Percentiles rank a stretch among this genome's conserved stretches.
Conservation (phyloP, 2,888 invertebrate genomes). For the Meloe dianella region DNA sequence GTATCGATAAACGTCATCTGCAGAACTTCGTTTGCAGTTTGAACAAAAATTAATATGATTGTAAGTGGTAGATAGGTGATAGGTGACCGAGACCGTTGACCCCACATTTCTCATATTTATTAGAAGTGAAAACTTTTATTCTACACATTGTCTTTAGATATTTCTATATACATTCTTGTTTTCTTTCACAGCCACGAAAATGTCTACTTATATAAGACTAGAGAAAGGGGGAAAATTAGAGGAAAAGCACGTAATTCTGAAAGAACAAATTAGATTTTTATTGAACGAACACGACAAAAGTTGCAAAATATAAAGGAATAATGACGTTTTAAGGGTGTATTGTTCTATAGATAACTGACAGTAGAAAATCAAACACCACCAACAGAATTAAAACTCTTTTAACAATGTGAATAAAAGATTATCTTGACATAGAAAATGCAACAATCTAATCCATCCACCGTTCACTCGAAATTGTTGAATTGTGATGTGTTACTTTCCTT, state of each 20-base stretch:
- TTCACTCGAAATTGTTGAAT: too few species aligned
- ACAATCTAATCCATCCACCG: too few species aligned
- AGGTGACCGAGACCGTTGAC: background rate
- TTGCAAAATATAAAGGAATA: background rate
- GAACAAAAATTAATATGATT: too few species aligned
- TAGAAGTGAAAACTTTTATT: background rate
- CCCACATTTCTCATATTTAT: background rate
- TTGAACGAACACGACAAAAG: background rate
- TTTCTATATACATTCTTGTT: background rate
- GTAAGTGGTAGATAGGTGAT: background rate
- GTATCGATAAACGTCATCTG: too few species aligned
- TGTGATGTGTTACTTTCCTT: too few species aligned
- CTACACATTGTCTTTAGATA: background rate
- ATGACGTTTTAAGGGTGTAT: background rate
- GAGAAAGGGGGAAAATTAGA: background rate
- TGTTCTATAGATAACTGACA: background rate
- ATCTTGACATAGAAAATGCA: too few species aligned
- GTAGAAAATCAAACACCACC: too few species aligned
- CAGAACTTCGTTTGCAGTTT: too few species aligned
- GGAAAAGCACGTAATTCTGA: background rate
- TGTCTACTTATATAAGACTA: background rate
- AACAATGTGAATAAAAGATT: too few species aligned
- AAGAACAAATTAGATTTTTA: background rate
- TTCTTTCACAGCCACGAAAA: background rate
- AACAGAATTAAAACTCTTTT: too few species aligned